Percentiles rank a stretch among this genome's conserved stretches.
Evolutionary conservation across 2,797 vertebrate species (phyloP).

Genomic region (Sebastes iracundus): DNA sequence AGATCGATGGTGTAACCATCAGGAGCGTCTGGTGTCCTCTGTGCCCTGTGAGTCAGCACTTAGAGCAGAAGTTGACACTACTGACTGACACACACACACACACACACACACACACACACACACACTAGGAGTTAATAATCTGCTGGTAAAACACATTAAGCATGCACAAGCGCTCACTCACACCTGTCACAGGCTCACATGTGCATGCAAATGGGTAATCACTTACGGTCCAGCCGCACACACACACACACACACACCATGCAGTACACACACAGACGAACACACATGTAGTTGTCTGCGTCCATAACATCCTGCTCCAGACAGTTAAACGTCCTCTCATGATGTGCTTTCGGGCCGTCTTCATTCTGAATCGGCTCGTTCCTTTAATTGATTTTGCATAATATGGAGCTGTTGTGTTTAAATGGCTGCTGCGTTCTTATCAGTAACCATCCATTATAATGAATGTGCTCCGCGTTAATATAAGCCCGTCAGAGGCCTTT

Average conservation of each 20-base stretch:
- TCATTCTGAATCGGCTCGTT: constrained; percentile 3
- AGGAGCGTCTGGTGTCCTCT: constrained; percentile 62
- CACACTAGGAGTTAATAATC: constrained; percentile 49
- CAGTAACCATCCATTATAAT: constrained; percentile 1
- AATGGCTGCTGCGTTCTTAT: constrained; percentile 17
- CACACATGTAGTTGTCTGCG: background rate
- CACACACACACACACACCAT: background rate
- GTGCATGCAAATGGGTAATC: constrained; percentile 33
- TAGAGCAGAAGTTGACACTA: constrained; percentile 46
- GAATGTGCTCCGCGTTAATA: constrained; percentile 17
- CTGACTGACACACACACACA: constrained; percentile 7
- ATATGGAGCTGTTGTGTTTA: constrained; percentile 5
- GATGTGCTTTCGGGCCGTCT: background rate
- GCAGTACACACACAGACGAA: background rate
- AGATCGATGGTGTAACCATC: constrained; percentile 53
- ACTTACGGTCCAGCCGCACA: constrained; percentile 1
- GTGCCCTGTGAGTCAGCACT: constrained; percentile 74
- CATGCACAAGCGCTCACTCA: constrained; percentile 29
- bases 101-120: constrained; percentile 13
- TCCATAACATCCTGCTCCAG: background rate
- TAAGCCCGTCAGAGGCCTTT: constrained; percentile 4
- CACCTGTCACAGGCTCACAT: constrained; percentile 37
- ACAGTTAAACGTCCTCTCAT: constrained; percentile 1
- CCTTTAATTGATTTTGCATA: constrained; percentile 32
- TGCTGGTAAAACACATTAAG: constrained; percentile 46